These are phyloP conservation scores for Venustaconcha ellipsiformis DNA, from an alignment of 1,140 invertebrate species.

Conservation along the genomic window DNA sequence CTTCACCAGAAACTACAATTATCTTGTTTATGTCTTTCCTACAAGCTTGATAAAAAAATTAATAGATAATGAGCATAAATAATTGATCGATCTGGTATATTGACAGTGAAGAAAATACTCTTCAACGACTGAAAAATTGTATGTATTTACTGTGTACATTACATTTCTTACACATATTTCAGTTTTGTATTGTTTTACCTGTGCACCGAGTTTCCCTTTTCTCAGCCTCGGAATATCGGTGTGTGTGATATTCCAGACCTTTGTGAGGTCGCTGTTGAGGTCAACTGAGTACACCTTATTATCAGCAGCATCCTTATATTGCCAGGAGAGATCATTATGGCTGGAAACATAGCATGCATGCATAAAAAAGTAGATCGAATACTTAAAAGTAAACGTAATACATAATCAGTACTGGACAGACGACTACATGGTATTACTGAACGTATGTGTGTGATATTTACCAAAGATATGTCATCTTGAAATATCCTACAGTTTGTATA, in stretches of 20 bases:
- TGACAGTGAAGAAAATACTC: neutral
- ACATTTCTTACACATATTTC: neutral
- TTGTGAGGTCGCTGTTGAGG: constrained; percentile 79
- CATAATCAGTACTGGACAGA: neutral
- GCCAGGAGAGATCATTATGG: constrained; percentile 91
- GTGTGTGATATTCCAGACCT: constrained; percentile 76
- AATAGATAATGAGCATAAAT: neutral
- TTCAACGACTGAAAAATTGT: neutral
- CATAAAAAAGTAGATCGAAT: no score
- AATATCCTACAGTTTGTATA: no score
- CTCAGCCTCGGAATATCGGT: constrained; percentile 89
- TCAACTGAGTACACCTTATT: constrained; percentile 86
- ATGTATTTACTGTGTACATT: neutral
- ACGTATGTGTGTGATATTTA: neutral
- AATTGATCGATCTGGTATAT: neutral
- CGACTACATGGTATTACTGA: neutral
- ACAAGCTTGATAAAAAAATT: constrained; percentile 88
- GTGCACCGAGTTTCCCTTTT: constrained; percentile 84
- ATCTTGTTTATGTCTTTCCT: neutral
- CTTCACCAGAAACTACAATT: neutral
- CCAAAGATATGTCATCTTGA: neutral
- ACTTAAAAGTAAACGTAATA: neutral
- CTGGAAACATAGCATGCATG: constrained; percentile 68
- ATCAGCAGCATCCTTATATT: constrained; percentile 83
- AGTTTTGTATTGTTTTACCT: constrained; percentile 73